Evolutionary conservation across 2,888 invertebrate species (phyloP), one percentile per base, ranked within the genome.

Genomic region (Agonopterix subpropinquella): DNA sequence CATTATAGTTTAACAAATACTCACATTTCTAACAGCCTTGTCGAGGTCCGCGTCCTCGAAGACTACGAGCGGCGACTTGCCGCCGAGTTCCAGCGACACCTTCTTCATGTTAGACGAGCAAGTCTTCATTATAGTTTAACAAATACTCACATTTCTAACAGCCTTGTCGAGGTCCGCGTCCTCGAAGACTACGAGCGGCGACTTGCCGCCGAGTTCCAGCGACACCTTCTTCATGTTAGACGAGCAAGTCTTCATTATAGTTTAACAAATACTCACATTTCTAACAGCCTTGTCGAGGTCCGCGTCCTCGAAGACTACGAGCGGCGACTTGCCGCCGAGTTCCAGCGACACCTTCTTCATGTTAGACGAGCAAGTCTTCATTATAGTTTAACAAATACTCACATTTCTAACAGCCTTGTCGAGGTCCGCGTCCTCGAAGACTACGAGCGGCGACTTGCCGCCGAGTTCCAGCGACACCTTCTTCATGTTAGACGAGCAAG

Each of bases 211-310:
- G 46, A 99, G 87, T 75, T 98, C 98, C 53, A 99, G 78, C 0
- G 98, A 98, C 1, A 96, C 96, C 72, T 97, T 98, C 84, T 99
- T 99, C 77, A 99, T 88, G 76, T 98, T 99, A 0, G 95, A 95
- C 0, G 97, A 96, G 65, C 96, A 97, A 0, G 94, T 94, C 66
- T 92, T 92, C n/a, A n/a, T n/a, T n/a, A n/a, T n/a, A n/a, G 3
- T 18, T 18, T 2, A 18, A 18, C 2, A 2, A 18, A 10, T 11
- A 77, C 91, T 90, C 80, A 95, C 95, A 78, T 96, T 91, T 79
- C 94, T 92, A 10, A 98, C 96, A 18, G 98, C 98, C 69, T 96
- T 96, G 63, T 98, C 97, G 48, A 98, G 74, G 78, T 98, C 98
- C 72, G 96, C 96, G 78, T 99, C 98, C 39, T 93, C 92, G 74